These are phyloP conservation scores for Grammomys dolichurus DNA, from an alignment of 2,113 vertebrate genomes.

Conservation along the genomic window DNA sequence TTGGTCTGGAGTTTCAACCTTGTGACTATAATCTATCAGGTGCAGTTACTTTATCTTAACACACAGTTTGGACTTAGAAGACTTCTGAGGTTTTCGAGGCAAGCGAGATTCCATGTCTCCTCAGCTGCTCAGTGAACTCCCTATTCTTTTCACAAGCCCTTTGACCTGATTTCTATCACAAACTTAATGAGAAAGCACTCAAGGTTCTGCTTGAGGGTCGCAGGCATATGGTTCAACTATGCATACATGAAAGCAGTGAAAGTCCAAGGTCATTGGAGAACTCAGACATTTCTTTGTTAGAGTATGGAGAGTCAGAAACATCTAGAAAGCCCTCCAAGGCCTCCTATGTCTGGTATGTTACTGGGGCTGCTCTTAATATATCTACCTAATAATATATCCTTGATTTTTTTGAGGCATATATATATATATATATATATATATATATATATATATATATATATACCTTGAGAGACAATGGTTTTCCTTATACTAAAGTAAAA, in stretches of 20 bases:
- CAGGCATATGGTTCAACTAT: not conserved
- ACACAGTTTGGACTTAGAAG: not conserved
- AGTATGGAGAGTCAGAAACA: not conserved
- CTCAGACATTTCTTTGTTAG: not conserved
- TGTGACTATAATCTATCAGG: not conserved
- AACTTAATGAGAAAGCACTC: not conserved
- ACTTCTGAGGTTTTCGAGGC: not conserved
- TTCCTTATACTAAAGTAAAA: slow-evolving; percentile 79
- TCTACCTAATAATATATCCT: slow-evolving; percentile 50
- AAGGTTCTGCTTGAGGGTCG: not conserved
- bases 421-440: not conserved
- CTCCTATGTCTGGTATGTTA: slow-evolving; percentile 32
- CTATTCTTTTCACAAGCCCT: not conserved
- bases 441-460: slow-evolving; percentile 13
- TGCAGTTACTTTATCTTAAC: slow-evolving; percentile 9
- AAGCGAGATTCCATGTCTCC: not conserved
- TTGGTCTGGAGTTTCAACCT: not conserved
- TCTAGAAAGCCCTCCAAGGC: slow-evolving; percentile 24
- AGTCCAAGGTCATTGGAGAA: not conserved
- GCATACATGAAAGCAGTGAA: not conserved
- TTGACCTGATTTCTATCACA: not conserved
- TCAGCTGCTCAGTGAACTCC: not conserved
- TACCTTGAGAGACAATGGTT: slow-evolving; percentile 59
- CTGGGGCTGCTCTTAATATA: not conserved
- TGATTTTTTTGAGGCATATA: slow-evolving; percentile 41